phyloP scores from a whole-genome alignment of 2,113 vertebrate species.

The Microcebus lehilahytsara region DNA sequence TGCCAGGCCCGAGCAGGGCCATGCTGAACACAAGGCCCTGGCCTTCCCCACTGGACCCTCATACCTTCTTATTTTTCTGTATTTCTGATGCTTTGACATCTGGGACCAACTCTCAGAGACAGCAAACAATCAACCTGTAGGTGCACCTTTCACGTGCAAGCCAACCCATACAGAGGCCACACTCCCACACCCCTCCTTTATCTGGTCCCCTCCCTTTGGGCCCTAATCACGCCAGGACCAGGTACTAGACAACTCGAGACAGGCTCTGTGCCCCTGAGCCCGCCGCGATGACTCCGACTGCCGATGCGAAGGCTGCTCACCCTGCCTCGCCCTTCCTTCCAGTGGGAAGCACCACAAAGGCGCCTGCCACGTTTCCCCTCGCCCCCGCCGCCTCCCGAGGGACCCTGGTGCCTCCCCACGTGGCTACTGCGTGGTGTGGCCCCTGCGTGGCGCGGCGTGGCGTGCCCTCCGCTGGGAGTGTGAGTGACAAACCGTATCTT shows the following conservation, averaged over 20 bases:
- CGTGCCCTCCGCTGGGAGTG: not conserved
- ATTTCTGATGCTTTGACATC: not conserved
- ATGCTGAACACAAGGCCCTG: no score
- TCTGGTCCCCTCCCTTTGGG: not conserved
- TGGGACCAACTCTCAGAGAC: not conserved
- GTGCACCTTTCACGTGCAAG: not conserved
- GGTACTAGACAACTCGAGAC: not conserved
- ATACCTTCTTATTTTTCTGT: not conserved
- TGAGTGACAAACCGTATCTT: not conserved
- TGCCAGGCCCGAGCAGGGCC: not conserved
- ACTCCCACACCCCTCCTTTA: not conserved
- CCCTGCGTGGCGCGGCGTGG: accelerated
- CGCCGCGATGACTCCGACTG: not conserved
- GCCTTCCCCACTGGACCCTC: not conserved
- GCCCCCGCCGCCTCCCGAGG: not conserved
- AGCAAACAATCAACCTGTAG: not conserved
- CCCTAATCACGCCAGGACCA: not conserved
- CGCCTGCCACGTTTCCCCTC: not conserved
- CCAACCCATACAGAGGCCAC: not conserved
- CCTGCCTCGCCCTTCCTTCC: not conserved
- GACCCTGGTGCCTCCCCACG: not conserved
- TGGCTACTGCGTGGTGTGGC: no score
- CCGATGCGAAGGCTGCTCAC: not conserved
- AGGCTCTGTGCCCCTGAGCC: not conserved
- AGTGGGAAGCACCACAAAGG: not conserved